Base-by-base conservation (phyloP, 2,113 vertebrate species). In the Pangasianodon hypophthalmus region DNA sequence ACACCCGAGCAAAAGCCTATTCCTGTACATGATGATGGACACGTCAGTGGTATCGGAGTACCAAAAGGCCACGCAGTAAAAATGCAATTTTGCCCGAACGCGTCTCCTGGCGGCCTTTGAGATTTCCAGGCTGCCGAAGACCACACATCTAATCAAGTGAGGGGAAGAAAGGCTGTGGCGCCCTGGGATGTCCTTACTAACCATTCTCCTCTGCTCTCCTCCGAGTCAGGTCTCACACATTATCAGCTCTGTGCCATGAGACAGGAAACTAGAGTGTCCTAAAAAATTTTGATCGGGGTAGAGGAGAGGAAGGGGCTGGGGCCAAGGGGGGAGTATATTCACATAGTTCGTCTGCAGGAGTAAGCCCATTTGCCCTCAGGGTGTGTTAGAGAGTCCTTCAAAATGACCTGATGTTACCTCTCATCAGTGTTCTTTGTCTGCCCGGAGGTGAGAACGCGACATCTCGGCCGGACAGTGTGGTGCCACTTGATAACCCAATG, bases 51-150 rank as follows among this genome's bases (percentile, higher is more conserved):
- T 81, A 86, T 46, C 48, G 85, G 56, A 48, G 90, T 91, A 92
- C 86, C 60, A 41, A 89, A 89, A 89, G 89, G 85, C 88, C 89
- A 69, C 62, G 90, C 60, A 32, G 89, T 89, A 90, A 93, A 93
- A 92, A 92, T 85, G 89, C 81, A 88, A 94, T 94, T 93, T 93
- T 87, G 83, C 92, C 87, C 69, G 91, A 92, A 91, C 86, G 90
- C 75, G 62, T 93, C 91, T 94, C 87, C 87, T 88, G 85, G 86
- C 50, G 77, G 88, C 90, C 88, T 88, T 71, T 18, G 75, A 93
- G 88, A 94, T 86, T 88, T 92, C 32, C 77, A 81, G 89, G 90
- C 88, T 64, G 89, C 82, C 83, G 85, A 83, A 92, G 73, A 58
- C 85, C 88, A 89, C 87, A 62, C 44, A 79, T 89, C 80, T 91